Base-by-base conservation (phyloP, 2,888 invertebrate species). In the Drosophila nigricruria region DNA sequence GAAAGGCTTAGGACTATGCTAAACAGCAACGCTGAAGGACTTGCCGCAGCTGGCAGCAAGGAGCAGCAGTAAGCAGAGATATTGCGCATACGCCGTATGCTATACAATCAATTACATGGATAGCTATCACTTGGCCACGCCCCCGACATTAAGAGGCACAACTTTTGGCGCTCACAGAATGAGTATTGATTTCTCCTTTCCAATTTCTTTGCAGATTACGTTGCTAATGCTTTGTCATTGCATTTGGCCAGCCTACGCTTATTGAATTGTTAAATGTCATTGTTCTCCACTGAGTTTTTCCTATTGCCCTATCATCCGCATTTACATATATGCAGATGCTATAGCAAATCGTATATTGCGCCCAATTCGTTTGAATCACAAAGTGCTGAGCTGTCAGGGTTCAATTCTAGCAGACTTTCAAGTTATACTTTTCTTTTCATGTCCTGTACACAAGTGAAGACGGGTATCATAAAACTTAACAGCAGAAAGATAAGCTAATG, bases 371-470 rank as follows among this genome's bases (percentile, higher is more conserved):
- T 80, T 80, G 59, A 66, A 60, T 73, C 53, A 63, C 62, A 85
- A 84, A 74, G 63, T 82, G 82, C 88, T 88, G 86, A 85, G 82
- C 77, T 85, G 77, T 72, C 74, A 79, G 16, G 40, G 60, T 50
- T 53, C 47, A 32, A 38, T 45, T 50, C 38, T 58, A 56, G 56
- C 18, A 61, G 38, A 27, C 40, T 67, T 66, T 61, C 32, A 27
- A 70, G 38, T 57, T 53, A 5, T 18, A 57, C 20, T 34, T 43
- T 25, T 14, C 9, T 18, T 40, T 34, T 9, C 0, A 60, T 73
- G 57, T 45, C 42, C 58, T 63, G n/a, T n/a, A 30, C 0, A 4
- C 0, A 1, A 8, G 2, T 12, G 16, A 32, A 4, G 18, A 0
- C 6, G 30, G 49, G 14, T 32, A 49, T 18, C 3, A 5, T 6